phyloP scores from a whole-genome alignment of 1,140 invertebrate genomes.

The Magallana gigas region DNA sequence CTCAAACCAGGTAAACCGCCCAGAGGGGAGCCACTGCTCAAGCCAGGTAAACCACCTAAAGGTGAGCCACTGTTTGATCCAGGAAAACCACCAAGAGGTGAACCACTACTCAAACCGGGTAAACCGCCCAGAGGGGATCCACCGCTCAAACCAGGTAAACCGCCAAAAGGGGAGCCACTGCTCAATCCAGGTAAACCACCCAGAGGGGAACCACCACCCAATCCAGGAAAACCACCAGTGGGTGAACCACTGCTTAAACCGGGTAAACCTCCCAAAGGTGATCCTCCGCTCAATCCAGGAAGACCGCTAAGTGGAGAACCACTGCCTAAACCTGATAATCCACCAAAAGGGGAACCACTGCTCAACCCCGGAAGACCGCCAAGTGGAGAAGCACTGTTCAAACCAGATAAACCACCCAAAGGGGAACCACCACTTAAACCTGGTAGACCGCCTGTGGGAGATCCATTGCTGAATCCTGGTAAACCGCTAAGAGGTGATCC shows the following conservation, averaged over 20 bases:
- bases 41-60: neutral
- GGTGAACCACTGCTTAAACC: too few relatives aligned
- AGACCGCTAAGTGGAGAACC: too few relatives aligned
- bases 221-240: too few relatives aligned
- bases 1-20: neutral
- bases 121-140: neutral
- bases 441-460: neutral
- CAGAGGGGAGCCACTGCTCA: neutral
- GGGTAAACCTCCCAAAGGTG: too few relatives aligned
- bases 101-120: neutral
- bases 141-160: neutral
- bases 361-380: too few relatives aligned
- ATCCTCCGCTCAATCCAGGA: too few relatives aligned
- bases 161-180: too few relatives aligned
- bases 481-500: neutral
- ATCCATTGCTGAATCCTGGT: neutral
- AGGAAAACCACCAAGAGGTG: neutral
- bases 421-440: neutral
- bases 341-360: too few relatives aligned
- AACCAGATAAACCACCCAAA: neutral
- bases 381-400: neutral
- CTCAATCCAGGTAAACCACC: neutral
- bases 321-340: too few relatives aligned
- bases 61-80: neutral
- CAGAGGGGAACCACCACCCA: neutral